Evolutionary conservation across 2,113 vertebrate species (phyloP).

Genomic region (Ceyx cyanopectus): DNA sequence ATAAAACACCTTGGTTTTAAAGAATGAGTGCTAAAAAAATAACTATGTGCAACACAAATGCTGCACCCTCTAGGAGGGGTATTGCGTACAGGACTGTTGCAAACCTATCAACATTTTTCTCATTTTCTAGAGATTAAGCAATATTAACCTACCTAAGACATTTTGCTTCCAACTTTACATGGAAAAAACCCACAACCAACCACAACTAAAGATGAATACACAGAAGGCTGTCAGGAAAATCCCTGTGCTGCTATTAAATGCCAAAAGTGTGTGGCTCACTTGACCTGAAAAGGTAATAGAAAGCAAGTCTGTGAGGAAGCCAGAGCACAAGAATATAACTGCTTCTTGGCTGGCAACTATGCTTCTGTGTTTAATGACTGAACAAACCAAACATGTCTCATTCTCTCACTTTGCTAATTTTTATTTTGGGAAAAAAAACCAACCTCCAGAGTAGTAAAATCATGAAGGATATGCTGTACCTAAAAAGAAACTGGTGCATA

Average conservation of each 20-base stretch:
- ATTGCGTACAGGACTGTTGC: rapidly evolving
- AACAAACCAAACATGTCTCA: background rate
- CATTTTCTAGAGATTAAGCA: background rate
- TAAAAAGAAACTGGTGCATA: background rate
- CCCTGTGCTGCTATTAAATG: background rate
- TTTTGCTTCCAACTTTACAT: background rate
- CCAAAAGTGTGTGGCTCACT: background rate
- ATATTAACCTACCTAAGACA: background rate
- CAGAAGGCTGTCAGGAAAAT: background rate
- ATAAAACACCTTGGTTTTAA: background rate
- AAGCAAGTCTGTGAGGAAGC: background rate
- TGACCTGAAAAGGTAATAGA: background rate
- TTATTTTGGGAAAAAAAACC: background rate
- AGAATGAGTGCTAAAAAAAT: background rate
- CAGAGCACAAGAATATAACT: background rate
- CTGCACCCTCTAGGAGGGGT: background rate
- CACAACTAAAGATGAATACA: background rate
- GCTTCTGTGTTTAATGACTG: background rate
- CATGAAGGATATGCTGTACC: background rate
- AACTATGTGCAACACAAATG: background rate
- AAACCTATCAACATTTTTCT: background rate
- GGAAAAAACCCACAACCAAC: background rate
- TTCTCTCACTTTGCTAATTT: background rate
- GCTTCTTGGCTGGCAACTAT: background rate
- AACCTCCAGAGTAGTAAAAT: rapidly evolving